Conservation (phyloP, 2,888 invertebrate species). For the Panorpa germanica region DNA sequence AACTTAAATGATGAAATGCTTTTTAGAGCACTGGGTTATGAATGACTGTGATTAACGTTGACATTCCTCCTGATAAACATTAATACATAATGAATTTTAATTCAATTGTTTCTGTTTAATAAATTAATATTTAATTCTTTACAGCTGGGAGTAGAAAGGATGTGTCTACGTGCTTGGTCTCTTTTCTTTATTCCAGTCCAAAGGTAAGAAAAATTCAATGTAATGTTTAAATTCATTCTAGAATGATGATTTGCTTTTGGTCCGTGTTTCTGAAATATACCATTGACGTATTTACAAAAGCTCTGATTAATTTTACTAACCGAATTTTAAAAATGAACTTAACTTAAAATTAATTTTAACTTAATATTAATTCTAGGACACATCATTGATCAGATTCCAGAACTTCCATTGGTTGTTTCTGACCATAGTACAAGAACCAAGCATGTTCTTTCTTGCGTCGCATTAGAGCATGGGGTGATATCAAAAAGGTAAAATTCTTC, state of each 20-base stretch:
- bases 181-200: constrained; percentile 81
- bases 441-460: constrained; percentile 89
- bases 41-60: too few relatives aligned
- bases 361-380: constrained; percentile 30
- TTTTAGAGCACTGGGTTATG: too few relatives aligned
- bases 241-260: constrained; percentile 17
- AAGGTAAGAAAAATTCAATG: too few relatives aligned
- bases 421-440: constrained; percentile 97
- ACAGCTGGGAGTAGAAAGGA: constrained; percentile 87
- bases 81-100: too few relatives aligned
- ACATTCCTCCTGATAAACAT: too few relatives aligned
- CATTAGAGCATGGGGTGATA: constrained; percentile 92
- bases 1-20: too few relatives aligned
- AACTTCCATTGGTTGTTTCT: constrained; percentile 88
- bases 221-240: too few relatives aligned
- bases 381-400: constrained; percentile 80
- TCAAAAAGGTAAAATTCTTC: constrained; percentile 61
- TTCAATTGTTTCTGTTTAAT: too few relatives aligned
- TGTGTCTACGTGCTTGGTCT: constrained; percentile 84
- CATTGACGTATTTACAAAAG: constrained; percentile 15
- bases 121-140: too few relatives aligned
- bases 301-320: constrained; percentile 9
- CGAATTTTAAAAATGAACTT: not conserved
- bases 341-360: too few relatives aligned
- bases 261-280: constrained; percentile 19